Evolutionary conservation across 2,113 vertebrate genomes (phyloP).

Genomic region (Phycodurus eques): DNA sequence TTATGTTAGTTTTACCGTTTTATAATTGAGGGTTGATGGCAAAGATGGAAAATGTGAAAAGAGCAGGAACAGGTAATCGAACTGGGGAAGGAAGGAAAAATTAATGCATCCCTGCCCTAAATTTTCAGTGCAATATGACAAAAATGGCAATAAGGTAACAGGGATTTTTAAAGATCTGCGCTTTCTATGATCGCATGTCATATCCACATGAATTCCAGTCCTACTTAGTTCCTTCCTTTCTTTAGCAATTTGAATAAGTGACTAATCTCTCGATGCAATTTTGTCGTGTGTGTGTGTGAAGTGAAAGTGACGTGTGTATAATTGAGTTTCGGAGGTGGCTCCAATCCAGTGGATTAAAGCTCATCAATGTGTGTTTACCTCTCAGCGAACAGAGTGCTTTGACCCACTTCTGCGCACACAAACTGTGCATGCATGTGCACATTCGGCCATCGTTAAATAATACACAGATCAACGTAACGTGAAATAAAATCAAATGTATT

Average conservation of each 20-base stretch:
- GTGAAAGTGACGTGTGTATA: constrained; percentile 39
- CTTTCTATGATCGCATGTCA: neutral
- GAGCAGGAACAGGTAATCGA: too few species aligned
- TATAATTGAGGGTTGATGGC: neutral
- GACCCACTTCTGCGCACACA: constrained; percentile 48
- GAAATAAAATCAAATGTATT: neutral
- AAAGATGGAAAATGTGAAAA: neutral
- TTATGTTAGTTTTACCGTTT: too few species aligned
- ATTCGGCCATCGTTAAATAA: neutral
- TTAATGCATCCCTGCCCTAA: too few species aligned
- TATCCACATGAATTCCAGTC: neutral
- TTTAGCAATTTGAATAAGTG: neutral
- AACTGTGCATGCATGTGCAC: neutral
- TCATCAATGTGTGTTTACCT: constrained; percentile 47
- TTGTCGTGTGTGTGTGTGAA: constrained; percentile 8
- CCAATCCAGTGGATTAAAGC: constrained; percentile 55
- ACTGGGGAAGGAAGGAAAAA: too few species aligned
- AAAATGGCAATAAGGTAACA: too few species aligned
- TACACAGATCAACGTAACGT: neutral
- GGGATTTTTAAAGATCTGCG: too few species aligned
- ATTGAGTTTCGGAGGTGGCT: constrained; percentile 53
- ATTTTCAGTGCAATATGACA: too few species aligned
- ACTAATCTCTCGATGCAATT: neutral
- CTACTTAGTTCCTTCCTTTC: neutral
- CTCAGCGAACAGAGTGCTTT: constrained; percentile 43